Evolutionary conservation across 2,113 vertebrate species (phyloP), one percentile per base, ranked within the genome.

Genomic region (Verasper variegatus): DNA sequence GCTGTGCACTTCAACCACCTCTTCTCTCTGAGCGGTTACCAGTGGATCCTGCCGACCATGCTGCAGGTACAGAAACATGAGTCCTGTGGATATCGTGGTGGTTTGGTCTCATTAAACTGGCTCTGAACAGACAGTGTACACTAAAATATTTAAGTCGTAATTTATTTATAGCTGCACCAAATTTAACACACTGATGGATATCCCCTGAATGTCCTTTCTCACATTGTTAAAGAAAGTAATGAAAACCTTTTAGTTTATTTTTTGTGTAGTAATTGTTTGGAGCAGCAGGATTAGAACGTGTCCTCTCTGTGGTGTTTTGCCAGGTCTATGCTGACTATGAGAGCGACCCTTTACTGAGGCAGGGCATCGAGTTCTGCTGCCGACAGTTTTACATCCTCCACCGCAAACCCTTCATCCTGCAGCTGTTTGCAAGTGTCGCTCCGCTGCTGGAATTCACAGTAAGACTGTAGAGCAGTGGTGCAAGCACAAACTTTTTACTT

Each of bases 21-120:
- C 56, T 99, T 99, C 93, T 99, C 98, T 27, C 96, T 99, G 86
- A 99, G 97, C 0, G 98, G 98, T 0, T 99, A 99, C 93, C 98
- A 99, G 92, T 99, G 97, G 98, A 97, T 99, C 71, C 96, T 99
- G 47, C 98, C 98, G 26, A 99, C 98, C 81, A 98, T 99, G 96
- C 89, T 99, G 76, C 98, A 99, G 96, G 98, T 97, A 80, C 18
- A 8, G 11, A 27, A 27, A 58, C 27, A 27, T 27, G 1, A 5
- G 5, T 27, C 27, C 27, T 27, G 27, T 27, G 5, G 27, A 5
- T 27, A 27, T 27, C 27, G 27, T 27, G 27, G 27, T 27, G 27
- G 27, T 10, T 4, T 37, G 31, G 7, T 31, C 31, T 31, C 31
- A n/a, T n/a, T n/a, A n/a, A n/a, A n/a, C n/a, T n/a, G n/a, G n/a